Evolutionary conservation across 2,797 vertebrate genomes (phyloP).

Genomic region (Babyrousa celebensis): DNA sequence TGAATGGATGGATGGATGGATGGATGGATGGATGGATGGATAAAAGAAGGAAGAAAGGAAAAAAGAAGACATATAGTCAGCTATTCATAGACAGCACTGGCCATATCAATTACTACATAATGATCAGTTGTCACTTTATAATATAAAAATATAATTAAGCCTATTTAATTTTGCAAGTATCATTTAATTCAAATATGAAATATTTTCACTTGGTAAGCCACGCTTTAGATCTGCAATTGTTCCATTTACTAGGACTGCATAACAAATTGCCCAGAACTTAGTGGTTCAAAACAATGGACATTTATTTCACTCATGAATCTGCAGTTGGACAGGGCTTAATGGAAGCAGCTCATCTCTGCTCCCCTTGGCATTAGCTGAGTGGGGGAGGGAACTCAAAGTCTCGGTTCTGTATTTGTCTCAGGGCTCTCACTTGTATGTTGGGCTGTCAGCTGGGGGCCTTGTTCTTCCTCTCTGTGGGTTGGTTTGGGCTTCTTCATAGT

Average conservation of each 20-base stretch:
- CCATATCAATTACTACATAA: neutral
- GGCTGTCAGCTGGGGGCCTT: neutral
- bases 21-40: neutral
- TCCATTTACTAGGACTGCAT: neutral
- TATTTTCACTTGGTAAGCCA: conserved; percentile 42
- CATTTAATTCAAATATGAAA: neutral
- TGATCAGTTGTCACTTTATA: conserved; percentile 10
- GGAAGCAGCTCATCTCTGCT: neutral
- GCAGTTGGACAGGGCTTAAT: neutral
- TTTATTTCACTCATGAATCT: conserved; percentile 45
- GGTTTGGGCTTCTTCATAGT: conserved; percentile 1
- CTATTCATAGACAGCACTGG: neutral
- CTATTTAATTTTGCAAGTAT: conserved; percentile 20
- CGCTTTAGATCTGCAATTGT: neutral
- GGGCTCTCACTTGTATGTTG: neutral
- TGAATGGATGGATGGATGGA: neutral
- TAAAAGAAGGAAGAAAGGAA: neutral
- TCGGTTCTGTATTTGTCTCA: neutral
- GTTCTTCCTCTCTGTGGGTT: neutral
- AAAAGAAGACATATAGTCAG: neutral
- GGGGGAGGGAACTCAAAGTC: neutral
- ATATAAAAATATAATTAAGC: neutral
- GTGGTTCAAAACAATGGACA: neutral
- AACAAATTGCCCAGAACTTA: conserved; percentile 18
- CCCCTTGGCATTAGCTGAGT: neutral